These are phyloP conservation scores for Catostylus mosaicus DNA, from an alignment of 30 jellyfish, hydroid and myxozoan genomes.

Conservation along the genomic window DNA sequence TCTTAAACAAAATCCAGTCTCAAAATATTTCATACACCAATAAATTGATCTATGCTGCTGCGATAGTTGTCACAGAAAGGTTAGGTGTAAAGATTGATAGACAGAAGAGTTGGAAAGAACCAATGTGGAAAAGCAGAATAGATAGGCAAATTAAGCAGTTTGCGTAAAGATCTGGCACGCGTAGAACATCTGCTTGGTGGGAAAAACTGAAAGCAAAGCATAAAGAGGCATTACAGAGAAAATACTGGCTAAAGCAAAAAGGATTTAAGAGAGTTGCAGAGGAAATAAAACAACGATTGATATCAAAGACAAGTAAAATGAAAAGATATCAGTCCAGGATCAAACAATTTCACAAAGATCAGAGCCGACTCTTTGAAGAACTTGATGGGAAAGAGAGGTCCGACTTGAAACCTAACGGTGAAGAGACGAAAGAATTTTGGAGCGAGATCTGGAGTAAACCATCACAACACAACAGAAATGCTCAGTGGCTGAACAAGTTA, in stretches of 20 bases:
- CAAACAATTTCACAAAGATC: conserved; percentile 24
- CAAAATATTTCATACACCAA: conserved; percentile 21
- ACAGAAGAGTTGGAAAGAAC: not conserved
- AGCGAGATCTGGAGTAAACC: conserved; percentile 43
- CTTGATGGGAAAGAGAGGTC: conserved; percentile 13
- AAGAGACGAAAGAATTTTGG: not conserved
- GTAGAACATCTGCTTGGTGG: not conserved
- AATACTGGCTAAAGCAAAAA: conserved; percentile 29
- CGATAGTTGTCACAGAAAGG: conserved; percentile 22
- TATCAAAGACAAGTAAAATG: not conserved
- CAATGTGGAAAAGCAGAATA: conserved; percentile 1
- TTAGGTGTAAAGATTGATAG: not conserved
- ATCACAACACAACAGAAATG: conserved; percentile 13
- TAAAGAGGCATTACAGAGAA: conserved; percentile 9
- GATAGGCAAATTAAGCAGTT: conserved; percentile 8
- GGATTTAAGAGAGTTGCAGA: conserved; percentile 15
- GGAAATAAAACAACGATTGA: conserved; percentile 13
- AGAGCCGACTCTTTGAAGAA: conserved; percentile 16
- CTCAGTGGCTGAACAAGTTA: conserved; percentile 18
- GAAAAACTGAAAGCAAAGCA: not conserved
- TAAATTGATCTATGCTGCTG: conserved; percentile 12
- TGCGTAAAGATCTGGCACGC: conserved; percentile 17
- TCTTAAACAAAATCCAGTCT: conserved; percentile 19
- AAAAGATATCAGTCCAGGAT: conserved; percentile 7
- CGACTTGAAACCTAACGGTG: conserved; percentile 13